These are phyloP conservation scores for Tetragonula carbonaria DNA, from an alignment of 2,888 invertebrate species.

Conservation along the genomic window DNA sequence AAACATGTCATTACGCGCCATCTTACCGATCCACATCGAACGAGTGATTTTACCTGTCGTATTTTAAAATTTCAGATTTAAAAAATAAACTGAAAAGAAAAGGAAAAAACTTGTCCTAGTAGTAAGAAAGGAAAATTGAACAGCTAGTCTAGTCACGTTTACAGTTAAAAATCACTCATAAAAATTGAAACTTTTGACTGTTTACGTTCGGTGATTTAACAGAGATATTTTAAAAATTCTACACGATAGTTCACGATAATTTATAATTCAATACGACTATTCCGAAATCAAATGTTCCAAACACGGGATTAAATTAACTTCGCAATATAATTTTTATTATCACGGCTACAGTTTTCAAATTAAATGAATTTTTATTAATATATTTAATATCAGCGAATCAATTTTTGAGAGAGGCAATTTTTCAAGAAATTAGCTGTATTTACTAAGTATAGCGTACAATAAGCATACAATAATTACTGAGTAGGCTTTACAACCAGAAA, in stretches of 20 bases:
- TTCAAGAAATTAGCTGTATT: too few species aligned
- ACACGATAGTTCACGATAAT: neutral
- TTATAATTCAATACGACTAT: neutral
- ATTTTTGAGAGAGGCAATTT: neutral
- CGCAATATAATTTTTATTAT: neutral
- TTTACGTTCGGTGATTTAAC: too few species aligned
- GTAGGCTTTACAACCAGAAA: neutral
- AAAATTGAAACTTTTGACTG: neutral
- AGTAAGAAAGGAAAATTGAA: neutral
- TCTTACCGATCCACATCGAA: conserved; percentile 23
- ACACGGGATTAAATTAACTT: neutral
- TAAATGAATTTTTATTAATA: neutral
- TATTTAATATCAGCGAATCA: neutral
- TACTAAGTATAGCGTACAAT: too few species aligned
- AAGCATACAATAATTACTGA: neutral
- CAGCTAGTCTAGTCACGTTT: neutral
- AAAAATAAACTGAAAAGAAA: neutral
- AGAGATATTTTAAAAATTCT: neutral
- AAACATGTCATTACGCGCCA: conserved; percentile 43
- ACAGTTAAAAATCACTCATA: neutral
- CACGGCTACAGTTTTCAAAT: neutral
- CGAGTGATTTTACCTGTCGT: conserved; percentile 7
- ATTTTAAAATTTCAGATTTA: neutral
- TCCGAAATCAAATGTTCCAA: neutral
- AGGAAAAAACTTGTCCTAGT: neutral